Base-by-base conservation (phyloP, 2,888 invertebrate species). In the Siphlonurus alternatus region DNA sequence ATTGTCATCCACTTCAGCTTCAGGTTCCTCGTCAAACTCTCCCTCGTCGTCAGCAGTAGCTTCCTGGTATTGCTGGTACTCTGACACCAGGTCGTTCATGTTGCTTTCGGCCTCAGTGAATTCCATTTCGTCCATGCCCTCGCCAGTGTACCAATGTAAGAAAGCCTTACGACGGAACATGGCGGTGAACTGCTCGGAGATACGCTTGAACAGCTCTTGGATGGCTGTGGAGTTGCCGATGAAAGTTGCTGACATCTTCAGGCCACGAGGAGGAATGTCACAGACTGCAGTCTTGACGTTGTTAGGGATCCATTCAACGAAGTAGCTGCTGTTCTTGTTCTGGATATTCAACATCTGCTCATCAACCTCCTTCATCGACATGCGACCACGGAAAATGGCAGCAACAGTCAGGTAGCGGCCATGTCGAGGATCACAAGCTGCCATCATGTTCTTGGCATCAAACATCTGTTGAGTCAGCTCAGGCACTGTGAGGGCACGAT, bases 271-370 rank as follows among this genome's bases (percentile, higher is more conserved):
- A 67, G 83, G 82, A 70, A 81, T 81, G 71, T 81, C 81, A 70
- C 80, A 80, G 63, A 80, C 78, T 38, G 80, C 80, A 23, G 38
- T 38, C 38, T 38, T 89, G 25, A 89, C 87, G 73, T 89, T 89
- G 74, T 87, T 87, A 19, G 88, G 88, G 71, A 88, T 88, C 88
- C 88, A 88, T 77, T 88, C 88, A 2, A 88, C 88, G 74, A 88
- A 88, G 63, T 67, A 67, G 71, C 64, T 62, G 20, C 67, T 67
- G 25, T 38, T 60, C 53, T 64, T 64, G 51, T 61, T 64, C 22
- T 64, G 64, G 19, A 64, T 24, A 53, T 60, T 61, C 15, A 64
- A 24, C 61, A 64, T 64, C 70, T 80, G 79, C 69, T 80, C 80
- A 69, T 81, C 81, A 25, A 78, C 78, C 70, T 78, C 78, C 72